Evolutionary conservation across 2,888 invertebrate species (phyloP), one percentile per base, ranked within the genome.

Genomic region (Orchestes rusci): DNA sequence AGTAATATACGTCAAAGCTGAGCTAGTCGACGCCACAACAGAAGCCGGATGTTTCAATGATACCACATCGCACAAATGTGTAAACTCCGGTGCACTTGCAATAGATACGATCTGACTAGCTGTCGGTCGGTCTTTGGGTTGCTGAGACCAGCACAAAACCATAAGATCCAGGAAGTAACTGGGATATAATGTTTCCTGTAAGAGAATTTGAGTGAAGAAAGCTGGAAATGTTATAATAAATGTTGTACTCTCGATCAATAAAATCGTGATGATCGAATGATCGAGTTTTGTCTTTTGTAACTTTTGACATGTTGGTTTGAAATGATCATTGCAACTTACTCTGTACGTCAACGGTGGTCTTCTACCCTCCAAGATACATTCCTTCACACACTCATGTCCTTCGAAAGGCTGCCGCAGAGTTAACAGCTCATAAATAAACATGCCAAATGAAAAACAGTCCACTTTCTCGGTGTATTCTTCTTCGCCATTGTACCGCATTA

Each of bases 391-490:
- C 67, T 95, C 95, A 61, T 94, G 90, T 0, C 92, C 93, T 60
- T 95, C 95, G 62, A 96, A 96, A 0, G 97, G 97, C 63, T 91
- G 89, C 33, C 92, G 82, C 34, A 96, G 73, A 0, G 94, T 92
- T 38, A 97, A 70, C 53, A 97, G 76, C 70, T 99, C 97, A 68
- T 96, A 99, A 56, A 97, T 74, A 63, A 97, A 86, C 96, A 99
- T 97, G 13, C 96, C 97, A 71, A 94, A 97, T 0, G 97, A 97
- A 70, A 97, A 99, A 56, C 95, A 94, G 65, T 99, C 97, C 45
- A 96, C 95, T 76, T 97, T 97, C 62, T 96, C 95, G 0, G 95
- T 97, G 58, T 99, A 99, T 58, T 96, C 95, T 65, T 96, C 95
- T 66, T 97, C 97, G 0, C 99, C 99, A 65, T 96, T 97, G 68